Conservation (phyloP, 1,140 invertebrate species). For the Aphelenchoides fujianensis region DNA sequence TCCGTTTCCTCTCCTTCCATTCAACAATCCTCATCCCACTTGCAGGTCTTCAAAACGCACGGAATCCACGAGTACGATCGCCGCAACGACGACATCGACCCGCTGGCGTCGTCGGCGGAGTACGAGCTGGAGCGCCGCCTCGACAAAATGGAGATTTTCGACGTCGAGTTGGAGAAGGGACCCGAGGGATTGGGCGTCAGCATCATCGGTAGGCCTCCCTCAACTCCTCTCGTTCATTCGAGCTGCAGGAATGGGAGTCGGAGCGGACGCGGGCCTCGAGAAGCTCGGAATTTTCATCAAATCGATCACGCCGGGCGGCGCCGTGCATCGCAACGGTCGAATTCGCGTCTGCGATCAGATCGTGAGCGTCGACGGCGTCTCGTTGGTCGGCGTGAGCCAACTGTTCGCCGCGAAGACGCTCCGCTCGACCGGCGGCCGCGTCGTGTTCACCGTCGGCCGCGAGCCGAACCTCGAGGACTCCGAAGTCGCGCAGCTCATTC, state of each 20-base stretch:
- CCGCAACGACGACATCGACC: slow-evolving; percentile 97
- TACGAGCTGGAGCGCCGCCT: slow-evolving; percentile 97
- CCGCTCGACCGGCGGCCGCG: slow-evolving; percentile 86
- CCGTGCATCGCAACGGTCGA: slow-evolving; percentile 83
- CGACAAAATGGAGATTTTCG: slow-evolving; percentile 97
- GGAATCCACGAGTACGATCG: slow-evolving; percentile 96
- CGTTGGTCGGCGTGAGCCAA: slow-evolving; percentile 94
- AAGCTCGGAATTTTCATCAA: slow-evolving; percentile 96
- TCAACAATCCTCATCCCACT: slow-evolving; percentile 15
- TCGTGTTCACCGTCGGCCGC: slow-evolving; percentile 65
- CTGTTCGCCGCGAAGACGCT: slow-evolving; percentile 94
- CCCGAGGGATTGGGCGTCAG: slow-evolving; percentile 88
- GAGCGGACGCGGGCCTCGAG: slow-evolving; percentile 94
- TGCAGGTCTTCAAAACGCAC: slow-evolving; percentile 88
- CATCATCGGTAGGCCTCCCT: slow-evolving; percentile 74
- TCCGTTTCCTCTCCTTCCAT: slow-evolving; percentile 45
- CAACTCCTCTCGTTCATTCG: slow-evolving; percentile 1
- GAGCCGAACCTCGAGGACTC: slow-evolving; percentile 58
- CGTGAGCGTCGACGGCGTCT: slow-evolving; percentile 98
- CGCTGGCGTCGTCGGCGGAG: slow-evolving; percentile 93
- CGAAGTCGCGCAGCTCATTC: slow-evolving; percentile 58
- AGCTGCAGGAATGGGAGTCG: slow-evolving; percentile 73
- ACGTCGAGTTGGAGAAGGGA: slow-evolving; percentile 78
- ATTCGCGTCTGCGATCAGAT: slow-evolving; percentile 91
- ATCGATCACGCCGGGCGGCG: slow-evolving; percentile 90